Base-by-base conservation (phyloP, 2,113 vertebrate species). In the Dunckerocampus dactyliophorus region DNA sequence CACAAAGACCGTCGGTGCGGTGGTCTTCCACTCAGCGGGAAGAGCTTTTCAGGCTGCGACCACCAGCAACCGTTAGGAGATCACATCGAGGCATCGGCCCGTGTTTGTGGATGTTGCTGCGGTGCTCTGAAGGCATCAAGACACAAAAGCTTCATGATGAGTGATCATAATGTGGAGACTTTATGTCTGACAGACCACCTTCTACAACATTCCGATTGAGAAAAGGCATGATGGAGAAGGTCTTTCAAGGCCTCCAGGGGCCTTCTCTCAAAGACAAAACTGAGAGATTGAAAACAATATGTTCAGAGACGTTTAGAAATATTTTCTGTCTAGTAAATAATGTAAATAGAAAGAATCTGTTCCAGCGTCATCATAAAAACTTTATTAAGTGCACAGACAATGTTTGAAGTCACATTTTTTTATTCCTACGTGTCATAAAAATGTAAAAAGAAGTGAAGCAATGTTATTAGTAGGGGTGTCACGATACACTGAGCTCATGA, bases 1-100 rank as follows among this genome's bases (percentile, higher is more conserved):
- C 71, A 81, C 85, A 87, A 85, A 82, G 74, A 76, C 47, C 69
- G 45, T 73, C 48, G 54, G 73, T 67, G 65, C 66, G 71, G 76
- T 73, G 76, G 72, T 76, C 72, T 71, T 15, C 39, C 42, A 45
- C 57, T 82, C 81, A 83, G 75, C 77, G 76, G 61, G 34, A 64
- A 20, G 46, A 13, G 52, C 37, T 47, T 74, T 73, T 76, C 51
- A 61, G 60, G 70, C 54, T 0, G 52, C 61, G 1, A 67, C 77
- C 61, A 12, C 46, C 66, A n/a, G 55, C 59, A 65, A 62, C 76
- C 64, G 65, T 74, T 77, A 71, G 70, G 74, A 71, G 61, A 62
- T 65, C 65, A 61, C 65, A 54, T 76, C 73, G 68, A 62, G 62
- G 72, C 65, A 4, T 43, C 39, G 4, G 39, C 12, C 39, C 39